Base-by-base conservation (phyloP, 2,888 invertebrate genomes). In the Leptopterna dolabrata region DNA sequence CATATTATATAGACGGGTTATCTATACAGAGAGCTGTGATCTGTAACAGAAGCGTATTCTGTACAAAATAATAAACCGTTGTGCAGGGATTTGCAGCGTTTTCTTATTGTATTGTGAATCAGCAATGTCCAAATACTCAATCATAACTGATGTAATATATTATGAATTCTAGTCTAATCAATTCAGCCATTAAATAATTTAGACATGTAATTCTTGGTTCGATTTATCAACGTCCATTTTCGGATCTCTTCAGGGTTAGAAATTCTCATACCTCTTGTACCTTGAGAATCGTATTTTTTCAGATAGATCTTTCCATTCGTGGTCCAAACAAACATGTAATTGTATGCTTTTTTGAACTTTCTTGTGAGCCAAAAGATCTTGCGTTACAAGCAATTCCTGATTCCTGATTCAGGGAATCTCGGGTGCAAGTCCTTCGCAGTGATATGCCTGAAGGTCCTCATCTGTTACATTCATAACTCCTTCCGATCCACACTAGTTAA, bases 341-440 rank as follows among this genome's bases (percentile, higher is more conserved):
- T 51, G n/a, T 51, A 51, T 51, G 51, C n/a, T 51, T 13, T 51
- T 71, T 24, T 71, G 30, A 71, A 71, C 24, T 71, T 71, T 27
- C 71, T 71, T 71, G 71, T 27, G 24, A 71, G 27, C 71, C 71
- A 71, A 24, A 71, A 71, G 71, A 30, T 71, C 71, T 71, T 24
- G 71, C 71, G 24, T 71, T 27, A 71, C 27, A 13, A 24, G 71
- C 7, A 27, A 27, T 27, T 71, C 30, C 4, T 71, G 71, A 71
- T 71, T 4, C 27, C 3, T 13, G 71, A 71, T 71, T 71, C 71
- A 6, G 71, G 71, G 71, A 71, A 24, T 4, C 71, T 71, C 27
- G 71, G 24, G 71, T 71, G 71, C 27, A 71, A 4, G 4, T 71
- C 71, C 27, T 16, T 16, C 11, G 71, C 71, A 27, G 71, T 71